These are phyloP conservation scores for Chinchilla lanigera DNA, from an alignment of 2,113 vertebrate genomes.

Conservation along the genomic window DNA sequence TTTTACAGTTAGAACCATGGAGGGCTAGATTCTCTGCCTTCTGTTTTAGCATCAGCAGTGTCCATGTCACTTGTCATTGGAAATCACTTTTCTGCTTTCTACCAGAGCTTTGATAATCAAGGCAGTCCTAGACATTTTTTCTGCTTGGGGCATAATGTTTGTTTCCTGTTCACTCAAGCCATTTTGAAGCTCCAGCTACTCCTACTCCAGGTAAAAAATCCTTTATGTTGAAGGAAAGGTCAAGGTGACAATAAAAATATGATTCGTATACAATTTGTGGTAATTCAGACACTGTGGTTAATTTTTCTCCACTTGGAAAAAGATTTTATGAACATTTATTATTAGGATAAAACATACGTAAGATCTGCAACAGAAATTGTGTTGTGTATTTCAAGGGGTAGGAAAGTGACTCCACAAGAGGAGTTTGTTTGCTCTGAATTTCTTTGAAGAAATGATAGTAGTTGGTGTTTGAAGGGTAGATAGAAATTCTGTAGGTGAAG, in stretches of 20 bases:
- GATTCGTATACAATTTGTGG: conserved; percentile 7
- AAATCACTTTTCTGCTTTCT: background rate
- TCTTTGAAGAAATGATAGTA: background rate
- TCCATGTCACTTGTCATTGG: background rate
- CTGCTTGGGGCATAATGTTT: conserved; percentile 41
- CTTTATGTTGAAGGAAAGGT: background rate
- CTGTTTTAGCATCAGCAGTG: conserved; percentile 31
- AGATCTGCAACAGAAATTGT: background rate
- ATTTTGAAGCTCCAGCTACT: background rate
- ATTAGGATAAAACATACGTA: background rate
- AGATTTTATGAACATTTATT: background rate
- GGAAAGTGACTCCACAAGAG: background rate
- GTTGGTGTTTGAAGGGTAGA: background rate
- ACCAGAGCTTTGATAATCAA: background rate
- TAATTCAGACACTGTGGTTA: background rate
- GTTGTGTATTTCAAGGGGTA: background rate
- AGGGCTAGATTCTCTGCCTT: conserved; percentile 4
- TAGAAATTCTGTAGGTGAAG: background rate
- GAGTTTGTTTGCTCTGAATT: background rate
- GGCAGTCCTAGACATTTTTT: conserved; percentile 47
- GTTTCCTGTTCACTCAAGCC: conserved; percentile 38
- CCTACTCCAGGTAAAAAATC: conserved; percentile 15
- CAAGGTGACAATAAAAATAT: background rate
- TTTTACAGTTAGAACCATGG: background rate
- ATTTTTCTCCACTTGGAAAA: background rate